Evolutionary conservation across 2,888 invertebrate species (phyloP).

Genomic region (Pristionchus japonicus): DNA sequence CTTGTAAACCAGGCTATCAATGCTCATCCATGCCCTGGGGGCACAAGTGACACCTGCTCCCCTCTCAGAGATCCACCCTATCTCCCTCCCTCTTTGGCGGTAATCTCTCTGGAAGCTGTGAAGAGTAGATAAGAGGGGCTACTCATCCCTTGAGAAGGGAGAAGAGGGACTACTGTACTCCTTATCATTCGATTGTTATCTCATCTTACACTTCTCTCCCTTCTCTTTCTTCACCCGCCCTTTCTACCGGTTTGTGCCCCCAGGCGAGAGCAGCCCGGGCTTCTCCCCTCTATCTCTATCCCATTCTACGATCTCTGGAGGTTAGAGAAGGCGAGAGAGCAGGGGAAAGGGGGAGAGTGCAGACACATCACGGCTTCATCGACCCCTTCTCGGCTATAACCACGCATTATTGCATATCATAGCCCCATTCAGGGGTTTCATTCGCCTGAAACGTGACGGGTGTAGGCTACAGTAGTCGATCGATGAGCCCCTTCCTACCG

Average conservation of each 20-base stretch:
- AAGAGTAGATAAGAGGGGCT: not conserved
- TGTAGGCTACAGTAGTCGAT: not conserved
- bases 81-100: conserved; percentile 14
- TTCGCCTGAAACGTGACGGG: not conserved
- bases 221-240: conserved; percentile 7
- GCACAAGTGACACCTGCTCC: not conserved
- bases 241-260: conserved; percentile 17
- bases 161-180: not conserved
- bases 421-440: not conserved
- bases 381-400: not conserved
- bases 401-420: conserved; percentile 29
- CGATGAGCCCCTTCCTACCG: not conserved
- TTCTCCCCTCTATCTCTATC: not conserved
- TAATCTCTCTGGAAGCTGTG: not conserved
- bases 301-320: not conserved
- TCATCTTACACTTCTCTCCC: not conserved
- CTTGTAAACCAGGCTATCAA: not conserved
- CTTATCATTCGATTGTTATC: not conserved
- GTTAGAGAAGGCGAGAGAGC: not conserved
- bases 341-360: not conserved
- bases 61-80: not conserved
- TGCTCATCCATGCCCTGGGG: not conserved
- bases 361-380: conserved; percentile 12
- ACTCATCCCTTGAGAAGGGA: not conserved
- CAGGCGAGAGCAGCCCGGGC: not conserved